phyloP scores from a whole-genome alignment of 2,797 vertebrate genomes.

The Silurus aristotelis region DNA sequence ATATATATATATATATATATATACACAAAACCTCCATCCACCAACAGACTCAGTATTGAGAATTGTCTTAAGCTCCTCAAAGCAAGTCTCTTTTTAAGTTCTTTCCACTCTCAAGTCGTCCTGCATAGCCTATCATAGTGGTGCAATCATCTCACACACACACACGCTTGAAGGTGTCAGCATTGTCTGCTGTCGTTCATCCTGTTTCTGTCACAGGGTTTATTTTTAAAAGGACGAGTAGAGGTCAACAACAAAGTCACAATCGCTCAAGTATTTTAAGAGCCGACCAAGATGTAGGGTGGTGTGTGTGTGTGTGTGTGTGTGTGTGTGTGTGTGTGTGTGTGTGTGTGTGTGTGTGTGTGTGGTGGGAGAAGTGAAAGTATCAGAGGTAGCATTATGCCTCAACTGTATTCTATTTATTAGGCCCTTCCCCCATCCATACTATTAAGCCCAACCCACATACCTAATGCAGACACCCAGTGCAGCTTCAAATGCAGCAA shows the following conservation, averaged over 20 bases:
- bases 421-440: constrained; percentile 4
- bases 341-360: constrained; percentile 12
- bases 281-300: not conserved
- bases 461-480: constrained; percentile 31
- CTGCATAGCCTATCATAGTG: not conserved
- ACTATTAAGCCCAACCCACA: constrained; percentile 9
- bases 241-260: constrained; percentile 39
- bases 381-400: not conserved
- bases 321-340: constrained; percentile 11
- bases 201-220: constrained; percentile 24
- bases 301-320: constrained; percentile 15
- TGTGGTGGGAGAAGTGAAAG: not conserved
- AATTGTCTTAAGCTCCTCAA: not conserved
- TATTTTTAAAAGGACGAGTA: constrained; percentile 44
- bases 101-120: not conserved
- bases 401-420: constrained; percentile 27
- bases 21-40: not conserved
- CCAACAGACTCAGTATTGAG: not conserved
- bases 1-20: too few species aligned
- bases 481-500: constrained; percentile 22
- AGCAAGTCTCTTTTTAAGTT: not conserved
- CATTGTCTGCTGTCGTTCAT: constrained; percentile 29
- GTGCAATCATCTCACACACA: not conserved
- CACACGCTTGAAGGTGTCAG: constrained; percentile 43
- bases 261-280: constrained; percentile 16